A percentile compares a stretch with the other conserved stretches of the same genome.
Conservation (phyloP, 2,797 vertebrate genomes). For the Ibycter americanus region DNA sequence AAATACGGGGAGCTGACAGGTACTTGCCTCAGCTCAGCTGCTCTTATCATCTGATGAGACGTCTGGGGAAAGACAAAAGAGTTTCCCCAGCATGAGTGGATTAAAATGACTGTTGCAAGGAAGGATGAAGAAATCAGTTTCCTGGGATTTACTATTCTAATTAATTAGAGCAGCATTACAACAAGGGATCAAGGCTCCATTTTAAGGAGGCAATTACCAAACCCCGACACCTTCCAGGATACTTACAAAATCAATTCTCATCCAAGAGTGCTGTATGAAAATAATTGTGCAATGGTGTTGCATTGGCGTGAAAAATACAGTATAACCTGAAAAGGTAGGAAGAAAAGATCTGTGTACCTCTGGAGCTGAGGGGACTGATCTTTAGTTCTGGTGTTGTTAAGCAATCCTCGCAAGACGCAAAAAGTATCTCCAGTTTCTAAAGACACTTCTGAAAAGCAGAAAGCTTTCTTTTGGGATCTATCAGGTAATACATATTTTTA, state of each 20-base stretch:
- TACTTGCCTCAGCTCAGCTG: neutral
- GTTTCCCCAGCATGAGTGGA: neutral
- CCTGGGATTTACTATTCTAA: neutral
- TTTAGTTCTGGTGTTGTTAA: neutral
- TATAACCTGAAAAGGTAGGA: neutral
- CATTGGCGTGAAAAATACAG: neutral
- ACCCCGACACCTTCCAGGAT: neutral
- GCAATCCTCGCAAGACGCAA: neutral
- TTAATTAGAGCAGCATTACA: neutral
- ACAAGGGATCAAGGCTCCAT: neutral
- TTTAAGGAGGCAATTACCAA: neutral
- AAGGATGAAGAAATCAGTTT: neutral
- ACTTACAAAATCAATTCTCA: neutral
- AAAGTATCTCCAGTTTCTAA: neutral
- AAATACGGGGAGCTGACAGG: neutral
- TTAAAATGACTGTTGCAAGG: neutral
- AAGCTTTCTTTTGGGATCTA: neutral
- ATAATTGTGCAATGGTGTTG: neutral
- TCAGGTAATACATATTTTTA: neutral
- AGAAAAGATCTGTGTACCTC: neutral
- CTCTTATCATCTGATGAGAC: neutral
- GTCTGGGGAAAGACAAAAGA: neutral
- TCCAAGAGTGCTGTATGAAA: neutral
- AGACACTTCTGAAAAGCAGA: neutral
- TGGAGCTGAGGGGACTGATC: neutral